Base-by-base conservation (phyloP, 2,888 invertebrate species). In the Plemyria rubiginata region DNA sequence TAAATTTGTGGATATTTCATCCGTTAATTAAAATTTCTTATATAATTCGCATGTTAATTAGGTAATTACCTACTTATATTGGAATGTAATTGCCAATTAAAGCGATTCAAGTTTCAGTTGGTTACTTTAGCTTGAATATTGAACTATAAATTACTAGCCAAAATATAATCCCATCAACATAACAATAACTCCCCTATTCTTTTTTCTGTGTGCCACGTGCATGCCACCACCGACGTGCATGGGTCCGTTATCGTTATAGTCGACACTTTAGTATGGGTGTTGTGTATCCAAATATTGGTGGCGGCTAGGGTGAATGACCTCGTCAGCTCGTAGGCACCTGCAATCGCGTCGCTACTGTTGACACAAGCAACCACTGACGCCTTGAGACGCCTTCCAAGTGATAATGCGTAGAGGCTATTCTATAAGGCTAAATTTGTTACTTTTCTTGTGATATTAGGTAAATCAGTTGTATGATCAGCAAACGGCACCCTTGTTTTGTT, bases 251-350 rank as follows among this genome's bases (percentile, higher is more conserved):
- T 89, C 84, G 81, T 73, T 74, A 67, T 72, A 73, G 71, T 70
- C 73, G 70, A 72, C 74, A 76, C 71, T 76, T 74, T 73, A 75
- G 78, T 81, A 80, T 83, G 81, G 81, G 77, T 81, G 80, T 79
- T 75, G 76, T 82, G 82, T 90, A 87, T 86, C 92, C 90, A 86
- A 92, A 92, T 91, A 90, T 90, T 82, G 82, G 82, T 79, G 82
- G 82, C 84, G 79, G 78, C 73, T 80, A 83, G 82, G 91, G 86
- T 90, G 84, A 90, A 87, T 67, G 89, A 89, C 87, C 90, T 80
- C 78, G 68, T 73, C 71, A 67, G 66, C 65, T 72, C 67, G 73
- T 75, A 83, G 87, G 84, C 86, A 91, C 92, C 91, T 91, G 91
- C 90, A 88, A 87, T 89, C 87, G 87, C 82, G 82, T 85, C 81